Evolutionary conservation across 2,113 vertebrate genomes (phyloP), one percentile per base, ranked within the genome.

Genomic region (Oxyura jamaicensis): DNA sequence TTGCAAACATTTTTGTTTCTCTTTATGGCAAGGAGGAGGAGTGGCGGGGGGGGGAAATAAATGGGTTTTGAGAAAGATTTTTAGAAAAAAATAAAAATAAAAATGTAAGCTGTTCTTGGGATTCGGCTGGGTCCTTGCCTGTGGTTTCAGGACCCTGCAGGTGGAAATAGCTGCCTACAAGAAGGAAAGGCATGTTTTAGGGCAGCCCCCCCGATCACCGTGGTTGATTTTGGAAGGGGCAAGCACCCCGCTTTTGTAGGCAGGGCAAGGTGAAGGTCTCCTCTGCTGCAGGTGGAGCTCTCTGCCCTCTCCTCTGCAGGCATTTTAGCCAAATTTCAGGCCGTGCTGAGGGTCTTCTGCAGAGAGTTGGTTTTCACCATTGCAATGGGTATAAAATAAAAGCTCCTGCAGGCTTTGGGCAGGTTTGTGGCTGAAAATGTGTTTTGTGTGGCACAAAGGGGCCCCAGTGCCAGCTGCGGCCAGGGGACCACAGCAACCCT

Each of bases 321-420:
- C 2, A 8, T 53, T 90, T 86, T 6, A 71, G 11, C 21, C 55
- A 2, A 28, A 26, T 71, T 81, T 90, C 31, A 14, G 56, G 46
- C 76, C 42, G 2, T 20, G 20, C 13, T 83, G 6, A 13, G 4
- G 22, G 19, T 3, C 8, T 31, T 71, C 26, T 28, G 2, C 16
- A 19, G 10, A 20, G 50, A 3, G 6, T 11, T 31, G 73, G 21
- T 8, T 66, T 91, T 68, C 3, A 33, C 20, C 15, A 3, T 28
- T 5, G 12, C 0, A 0, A 28, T 33, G 8, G 33, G 52, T 21
- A 0, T 1, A 8, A 77, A 89, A 0, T 1, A 8, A 77, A 89
- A 76, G 23, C 53, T 44, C 48, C 35, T 11, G 22, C 0, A 1
- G 1, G 22, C 22, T 77, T 35, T 15, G 46, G 44, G 33, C 23